Evolutionary conservation across 1,140 invertebrate genomes (phyloP), one percentile per base, ranked within the genome.

Genomic region (Diachasmimorpha longicaudata): DNA sequence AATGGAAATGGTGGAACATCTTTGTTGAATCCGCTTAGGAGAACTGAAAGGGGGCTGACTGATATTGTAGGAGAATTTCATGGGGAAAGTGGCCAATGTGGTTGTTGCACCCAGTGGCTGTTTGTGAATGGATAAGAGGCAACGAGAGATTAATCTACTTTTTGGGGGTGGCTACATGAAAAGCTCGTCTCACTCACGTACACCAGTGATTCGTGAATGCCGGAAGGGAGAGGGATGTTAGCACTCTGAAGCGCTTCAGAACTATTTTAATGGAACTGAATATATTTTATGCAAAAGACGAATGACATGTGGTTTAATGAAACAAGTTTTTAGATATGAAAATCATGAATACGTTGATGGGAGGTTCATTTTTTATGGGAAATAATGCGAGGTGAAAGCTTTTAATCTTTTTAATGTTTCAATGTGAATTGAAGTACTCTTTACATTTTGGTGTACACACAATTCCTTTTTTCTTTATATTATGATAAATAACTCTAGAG

Each of bases 111-210:
- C 23, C 58, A 63, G 21, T 63, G 23, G 58, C 58, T 63, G 58
- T 63, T 63, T 63, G 58, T 63, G 58, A 23, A 63, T 63, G 58
- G 58, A 25, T 23, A 63, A 63, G 58, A 63, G 58, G 58, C 58
- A 25, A 63, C 58, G 58, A 19, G 23, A 63, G 58, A 63, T 63
- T 63, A 63, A 63, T 63, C 58, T 25, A 63, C 58, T 63, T 63
- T 63, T 31, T 63, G 58, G 48, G n/a, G n/a, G n/a, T n/a, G 55
- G 55, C 23, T 58, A 58, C 55, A 58, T 23, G 55, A 58, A 21
- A 58, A 58, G 55, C 55, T 58, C 55, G 16, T 58, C 19, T 58
- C 55, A 23, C 55, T 58, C 23, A 9, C 55, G 55, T 58, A 58
- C 55, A 13, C 8, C 16, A 58, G 10, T 23, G 1, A 23, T 21